Evolutionary conservation across 2,888 invertebrate genomes (phyloP), one percentile per base, ranked within the genome.

Genomic region (Hofmannophila pseudospretella): DNA sequence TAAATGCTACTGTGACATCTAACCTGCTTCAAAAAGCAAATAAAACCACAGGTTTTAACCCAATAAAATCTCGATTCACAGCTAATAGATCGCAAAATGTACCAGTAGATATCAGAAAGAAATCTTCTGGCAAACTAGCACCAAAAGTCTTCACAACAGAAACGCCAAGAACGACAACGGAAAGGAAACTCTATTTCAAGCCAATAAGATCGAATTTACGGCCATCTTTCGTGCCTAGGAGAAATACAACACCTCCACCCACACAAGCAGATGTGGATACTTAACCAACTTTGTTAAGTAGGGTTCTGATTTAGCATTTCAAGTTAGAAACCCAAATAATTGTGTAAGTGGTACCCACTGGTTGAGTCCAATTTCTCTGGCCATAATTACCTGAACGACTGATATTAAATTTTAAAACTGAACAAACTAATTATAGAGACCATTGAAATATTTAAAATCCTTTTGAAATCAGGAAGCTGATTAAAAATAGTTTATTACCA

Each of bases 221-320:
- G 42, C 85, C 88, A 12, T 60, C 81, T 1, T 87, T 87, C 34
- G 55, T 80, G 5, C 78, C 79, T 1, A 72, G 79, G 53, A 79
- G 72, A 67, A 58, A 58, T 34, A 75, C 75, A 33, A 66, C 67
- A 2, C 41, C 54, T 5, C 46, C 75, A 30, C 58, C 73, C n/a
- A 23, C 23, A 11, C 55, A 57, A 44, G 2, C 41, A 10, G 50
- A 46, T 13, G 59, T 39, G 10, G 64, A 65, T 23, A 61, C 61
- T 33, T 64, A 62, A 53, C 38, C 41, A 44, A 51, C 23, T 45
- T 50, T 31, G 27, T 44, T 47, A 45, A 48, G 2, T 2, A 22
- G 28, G 37, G 42, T 16, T 39, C 22, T 39, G 27, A 29, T 29
- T 11, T 27, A 27, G 10, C n/a, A 4, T 22, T n/a, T n/a, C n/a